These are phyloP conservation scores for Cyprinus carpio DNA, from an alignment of 2,113 vertebrate species.

Conservation along the genomic window DNA sequence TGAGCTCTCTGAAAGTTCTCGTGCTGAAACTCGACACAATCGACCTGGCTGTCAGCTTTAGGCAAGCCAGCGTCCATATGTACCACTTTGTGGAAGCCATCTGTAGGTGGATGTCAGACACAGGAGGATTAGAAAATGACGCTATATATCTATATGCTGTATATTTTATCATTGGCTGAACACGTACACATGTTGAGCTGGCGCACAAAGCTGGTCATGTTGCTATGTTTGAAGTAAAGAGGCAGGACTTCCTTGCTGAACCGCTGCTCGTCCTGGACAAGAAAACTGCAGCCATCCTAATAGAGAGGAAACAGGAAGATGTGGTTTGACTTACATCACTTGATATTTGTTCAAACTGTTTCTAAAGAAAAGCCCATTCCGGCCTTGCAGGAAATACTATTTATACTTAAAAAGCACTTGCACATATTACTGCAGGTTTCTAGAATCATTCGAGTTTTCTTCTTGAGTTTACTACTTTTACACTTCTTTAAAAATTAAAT, in stretches of 20 bases:
- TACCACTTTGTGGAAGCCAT: conserved; percentile 59
- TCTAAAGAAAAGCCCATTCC: conserved; percentile 4
- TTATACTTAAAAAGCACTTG: neutral
- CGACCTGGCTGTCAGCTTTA: neutral
- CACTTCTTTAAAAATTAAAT: neutral
- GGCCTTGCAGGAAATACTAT: conserved; percentile 2
- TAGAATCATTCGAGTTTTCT: neutral
- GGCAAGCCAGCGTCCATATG: conserved; percentile 44
- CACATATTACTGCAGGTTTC: neutral
- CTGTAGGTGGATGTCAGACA: conserved; percentile 33
- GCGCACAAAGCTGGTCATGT: conserved; percentile 60
- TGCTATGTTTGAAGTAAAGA: conserved; percentile 59
- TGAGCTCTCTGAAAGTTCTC: conserved; percentile 47
- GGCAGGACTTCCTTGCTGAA: conserved; percentile 60
- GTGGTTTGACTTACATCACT: neutral
- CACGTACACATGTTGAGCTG: conserved; percentile 63
- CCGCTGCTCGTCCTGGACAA: conserved; percentile 53
- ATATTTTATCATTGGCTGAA: neutral
- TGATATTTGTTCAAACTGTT: neutral
- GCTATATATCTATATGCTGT: neutral
- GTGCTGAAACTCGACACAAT: conserved; percentile 56
- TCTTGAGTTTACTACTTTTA: neutral
- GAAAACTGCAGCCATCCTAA: conserved; percentile 58
- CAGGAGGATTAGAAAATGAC: too few species aligned
- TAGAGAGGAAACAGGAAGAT: conserved; percentile 11